Evolutionary conservation across 2,888 invertebrate species (phyloP), one percentile per base, ranked within the genome.

Genomic region (Margaritifera margaritifera): DNA sequence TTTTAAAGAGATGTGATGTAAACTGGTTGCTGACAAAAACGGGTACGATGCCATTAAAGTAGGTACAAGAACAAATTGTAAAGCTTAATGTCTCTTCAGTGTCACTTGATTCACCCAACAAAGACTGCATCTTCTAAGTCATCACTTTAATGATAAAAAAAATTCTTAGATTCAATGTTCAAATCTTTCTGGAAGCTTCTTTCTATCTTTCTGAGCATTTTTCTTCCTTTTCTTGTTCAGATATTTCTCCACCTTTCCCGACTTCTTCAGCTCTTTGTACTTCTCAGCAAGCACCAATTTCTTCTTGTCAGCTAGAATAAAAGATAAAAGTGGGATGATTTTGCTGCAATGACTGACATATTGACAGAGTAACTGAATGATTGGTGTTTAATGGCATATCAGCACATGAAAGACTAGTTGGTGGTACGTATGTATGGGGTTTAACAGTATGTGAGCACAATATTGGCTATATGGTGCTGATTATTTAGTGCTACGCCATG

Each of bases 211-310:
- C 60, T 80, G 74, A 72, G 92, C 91, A 71, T 94, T 92, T 88
- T 95, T 96, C 87, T 95, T 96, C 25, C 94, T 92, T 68, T 95
- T 92, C 75, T 95, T 94, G 82, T 94, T 93, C 77, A 97, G 92
- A 86, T 96, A 96, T 78, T 95, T 94, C 77, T 94, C 93, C 2
- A 97, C 89, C 83, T 94, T 94, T 18, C 95, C 95, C 0, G 92
- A 91, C 64, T 93, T 92, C 89, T 96, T 96, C 61, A 97, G 88
- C 62, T 94, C 93, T 76, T 95, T 94, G 86, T 94, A 97, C 87
- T 96, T 94, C 53, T 93, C 92, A 1, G 96, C 94, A 59, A 96
- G 90, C 51, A 94, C 92, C 74, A 94, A 92, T 3, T 95, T 92
- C 69, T 93, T 93, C 81, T 92, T 92, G 84, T 96, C 95, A 88